phyloP scores from a whole-genome alignment of 1,140 invertebrate species.

The Cepaea nemoralis region DNA sequence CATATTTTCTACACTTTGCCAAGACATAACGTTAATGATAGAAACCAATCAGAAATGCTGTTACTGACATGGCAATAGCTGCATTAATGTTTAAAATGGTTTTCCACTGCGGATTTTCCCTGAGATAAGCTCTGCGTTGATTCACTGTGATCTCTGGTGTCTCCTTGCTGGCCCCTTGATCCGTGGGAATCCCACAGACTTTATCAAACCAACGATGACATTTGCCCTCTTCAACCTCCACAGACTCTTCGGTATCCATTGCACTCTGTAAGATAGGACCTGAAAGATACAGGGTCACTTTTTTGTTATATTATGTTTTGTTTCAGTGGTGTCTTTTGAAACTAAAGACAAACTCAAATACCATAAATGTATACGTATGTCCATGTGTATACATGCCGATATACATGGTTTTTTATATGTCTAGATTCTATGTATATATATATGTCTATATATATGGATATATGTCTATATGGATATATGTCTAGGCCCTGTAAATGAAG shows the following conservation, averaged over 20 bases:
- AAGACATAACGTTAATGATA: conserved; percentile 45
- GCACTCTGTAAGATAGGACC: background rate
- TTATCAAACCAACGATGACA: conserved; percentile 45
- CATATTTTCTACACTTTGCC: too few relatives aligned
- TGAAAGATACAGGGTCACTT: too few relatives aligned
- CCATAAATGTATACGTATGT: too few relatives aligned
- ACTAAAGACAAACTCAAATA: too few relatives aligned
- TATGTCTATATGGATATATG: too few relatives aligned
- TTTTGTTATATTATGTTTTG: too few relatives aligned
- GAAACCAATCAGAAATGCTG: conserved; percentile 56
- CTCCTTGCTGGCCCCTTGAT: conserved; percentile 26
- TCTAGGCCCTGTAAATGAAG: too few relatives aligned
- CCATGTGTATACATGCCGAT: too few relatives aligned
- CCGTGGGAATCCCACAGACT: conserved; percentile 51
- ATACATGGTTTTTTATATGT: too few relatives aligned
- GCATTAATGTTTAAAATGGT: conserved; percentile 56
- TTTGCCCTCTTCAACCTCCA: conserved; percentile 16
- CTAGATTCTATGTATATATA: too few relatives aligned
- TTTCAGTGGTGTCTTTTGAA: too few relatives aligned
- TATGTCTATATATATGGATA: too few relatives aligned
- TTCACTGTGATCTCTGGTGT: conserved; percentile 46
- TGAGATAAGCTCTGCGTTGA: conserved; percentile 48
- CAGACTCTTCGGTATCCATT: background rate
- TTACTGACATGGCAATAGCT: conserved; percentile 48
- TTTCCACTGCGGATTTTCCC: conserved; percentile 46